Percentiles rank a stretch among this genome's conserved stretches.
Evolutionary conservation across 2,797 vertebrate species (phyloP).

Genomic region (Chelmon rostratus): DNA sequence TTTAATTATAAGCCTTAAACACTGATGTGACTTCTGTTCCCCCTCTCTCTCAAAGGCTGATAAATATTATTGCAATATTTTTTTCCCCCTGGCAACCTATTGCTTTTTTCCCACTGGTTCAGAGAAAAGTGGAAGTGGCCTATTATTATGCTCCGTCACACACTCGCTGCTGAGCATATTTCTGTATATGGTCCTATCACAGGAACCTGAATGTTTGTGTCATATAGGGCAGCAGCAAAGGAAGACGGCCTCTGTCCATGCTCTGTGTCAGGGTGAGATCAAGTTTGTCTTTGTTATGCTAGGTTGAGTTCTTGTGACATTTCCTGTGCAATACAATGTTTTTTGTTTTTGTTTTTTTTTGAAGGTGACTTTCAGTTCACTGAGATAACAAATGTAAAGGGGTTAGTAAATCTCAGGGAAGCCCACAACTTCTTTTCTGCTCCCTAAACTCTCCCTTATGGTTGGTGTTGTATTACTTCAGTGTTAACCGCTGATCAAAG

Average conservation of each 20-base stretch:
- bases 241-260: constrained; percentile 31
- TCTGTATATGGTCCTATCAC: constrained; percentile 38
- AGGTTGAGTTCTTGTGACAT: constrained; percentile 16
- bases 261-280: constrained; percentile 27
- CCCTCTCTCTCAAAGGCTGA: constrained; percentile 5
- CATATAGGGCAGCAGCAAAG: constrained; percentile 4
- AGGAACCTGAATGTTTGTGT: constrained; percentile 29
- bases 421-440: neutral
- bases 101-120: constrained; percentile 33
- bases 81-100: constrained; percentile 25
- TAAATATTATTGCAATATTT: constrained; percentile 2
- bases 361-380: constrained; percentile 28
- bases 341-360: constrained; percentile 5
- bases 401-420: neutral
- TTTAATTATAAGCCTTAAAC: constrained; percentile 25
- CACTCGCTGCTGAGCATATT: constrained; percentile 40
- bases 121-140: constrained; percentile 46
- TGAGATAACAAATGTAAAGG: constrained; percentile 9
- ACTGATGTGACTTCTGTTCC: constrained; percentile 14
- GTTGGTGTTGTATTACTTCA: neutral
- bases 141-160: constrained; percentile 54
- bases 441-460: neutral
- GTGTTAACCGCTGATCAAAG: constrained; percentile 28
- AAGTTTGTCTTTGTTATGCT: constrained; percentile 9
- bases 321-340: neutral